These are phyloP conservation scores for Ectemnius cavifrons DNA, from an alignment of 2,888 invertebrate genomes.

Conservation along the genomic window DNA sequence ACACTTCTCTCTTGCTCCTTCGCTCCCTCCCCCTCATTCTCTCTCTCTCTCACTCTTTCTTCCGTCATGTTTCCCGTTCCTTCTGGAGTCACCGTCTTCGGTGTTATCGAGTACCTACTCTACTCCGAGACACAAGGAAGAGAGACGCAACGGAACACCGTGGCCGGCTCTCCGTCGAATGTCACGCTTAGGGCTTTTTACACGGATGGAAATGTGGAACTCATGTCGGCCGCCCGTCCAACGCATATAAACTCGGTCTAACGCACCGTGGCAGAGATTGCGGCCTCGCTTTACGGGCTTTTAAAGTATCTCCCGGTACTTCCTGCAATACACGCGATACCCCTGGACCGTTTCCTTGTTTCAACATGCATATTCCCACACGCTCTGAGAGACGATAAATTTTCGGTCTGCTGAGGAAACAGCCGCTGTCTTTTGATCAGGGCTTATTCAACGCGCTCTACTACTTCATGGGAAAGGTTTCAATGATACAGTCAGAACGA, in stretches of 20 bases:
- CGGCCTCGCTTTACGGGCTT: slow-evolving; percentile 47
- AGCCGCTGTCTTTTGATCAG: too few relatives aligned
- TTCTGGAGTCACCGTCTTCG: slow-evolving; percentile 3
- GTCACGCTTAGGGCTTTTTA: slow-evolving; percentile 43
- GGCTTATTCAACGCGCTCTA: slow-evolving; percentile 37
- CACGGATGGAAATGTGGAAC: slow-evolving; percentile 49
- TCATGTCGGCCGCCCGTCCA: slow-evolving; percentile 43
- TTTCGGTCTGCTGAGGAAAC: slow-evolving; percentile 4
- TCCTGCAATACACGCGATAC: slow-evolving; percentile 18
- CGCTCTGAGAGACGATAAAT: slow-evolving; percentile 38
- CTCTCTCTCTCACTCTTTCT: slow-evolving; percentile 6
- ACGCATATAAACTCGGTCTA: slow-evolving; percentile 47
- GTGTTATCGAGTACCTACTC: slow-evolving; percentile 33
- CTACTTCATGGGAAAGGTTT: slow-evolving; percentile 25
- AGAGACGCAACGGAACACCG: background rate
- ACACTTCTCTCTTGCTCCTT: slow-evolving; percentile 8
- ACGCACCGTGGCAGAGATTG: slow-evolving; percentile 45
- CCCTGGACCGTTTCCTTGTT: slow-evolving; percentile 4
- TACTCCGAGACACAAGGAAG: slow-evolving; percentile 23
- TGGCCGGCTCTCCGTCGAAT: slow-evolving; percentile 9
- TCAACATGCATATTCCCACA: slow-evolving; percentile 33
- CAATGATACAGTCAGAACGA: too few relatives aligned
- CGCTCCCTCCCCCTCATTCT: slow-evolving; percentile 1
- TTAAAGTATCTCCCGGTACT: slow-evolving; percentile 38
- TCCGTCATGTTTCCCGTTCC: background rate